phyloP scores from a whole-genome alignment of 2,113 vertebrate genomes.

The Procavia capensis region DNA sequence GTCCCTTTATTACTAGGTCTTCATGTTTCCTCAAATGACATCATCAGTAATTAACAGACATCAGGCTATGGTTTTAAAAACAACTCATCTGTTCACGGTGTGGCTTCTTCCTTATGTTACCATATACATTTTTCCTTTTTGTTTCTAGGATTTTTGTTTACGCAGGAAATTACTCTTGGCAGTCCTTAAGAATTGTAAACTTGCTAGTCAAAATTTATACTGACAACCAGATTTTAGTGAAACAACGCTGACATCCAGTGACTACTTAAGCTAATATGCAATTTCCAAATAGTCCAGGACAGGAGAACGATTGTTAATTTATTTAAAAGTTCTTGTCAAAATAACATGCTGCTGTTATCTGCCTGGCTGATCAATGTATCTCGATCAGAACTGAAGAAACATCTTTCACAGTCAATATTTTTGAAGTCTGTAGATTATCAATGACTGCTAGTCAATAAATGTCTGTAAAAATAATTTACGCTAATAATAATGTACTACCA shows the following conservation, averaged over 20 bases:
- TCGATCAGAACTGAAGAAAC: not conserved
- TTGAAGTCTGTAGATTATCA: not conserved
- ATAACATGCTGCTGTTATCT: not conserved
- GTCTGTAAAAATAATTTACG: not conserved
- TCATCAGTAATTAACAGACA: not conserved
- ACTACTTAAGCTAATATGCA: conserved; percentile 49
- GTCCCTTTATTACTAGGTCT: not conserved
- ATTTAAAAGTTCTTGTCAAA: conserved; percentile 14
- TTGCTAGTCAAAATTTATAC: conserved; percentile 67
- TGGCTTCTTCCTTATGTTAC: not conserved
- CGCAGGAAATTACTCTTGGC: not conserved
- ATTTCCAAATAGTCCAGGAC: not conserved
- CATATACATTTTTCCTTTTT: not conserved
- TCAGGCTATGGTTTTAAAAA: not conserved
- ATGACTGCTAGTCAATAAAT: not conserved
- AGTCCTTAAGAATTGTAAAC: conserved; percentile 25
- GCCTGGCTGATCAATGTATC: not conserved
- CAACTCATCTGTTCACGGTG: not conserved
- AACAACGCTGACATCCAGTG: conserved; percentile 59
- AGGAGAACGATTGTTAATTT: not conserved
- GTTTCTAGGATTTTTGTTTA: not conserved
- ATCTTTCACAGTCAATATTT: not conserved
- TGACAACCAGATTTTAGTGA: not conserved
- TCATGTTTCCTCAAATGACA: not conserved
- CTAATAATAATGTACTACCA: not conserved